These are phyloP conservation scores for Borostomias antarcticus DNA, from an alignment of 2,797 vertebrate genomes.

Conservation along the genomic window DNA sequence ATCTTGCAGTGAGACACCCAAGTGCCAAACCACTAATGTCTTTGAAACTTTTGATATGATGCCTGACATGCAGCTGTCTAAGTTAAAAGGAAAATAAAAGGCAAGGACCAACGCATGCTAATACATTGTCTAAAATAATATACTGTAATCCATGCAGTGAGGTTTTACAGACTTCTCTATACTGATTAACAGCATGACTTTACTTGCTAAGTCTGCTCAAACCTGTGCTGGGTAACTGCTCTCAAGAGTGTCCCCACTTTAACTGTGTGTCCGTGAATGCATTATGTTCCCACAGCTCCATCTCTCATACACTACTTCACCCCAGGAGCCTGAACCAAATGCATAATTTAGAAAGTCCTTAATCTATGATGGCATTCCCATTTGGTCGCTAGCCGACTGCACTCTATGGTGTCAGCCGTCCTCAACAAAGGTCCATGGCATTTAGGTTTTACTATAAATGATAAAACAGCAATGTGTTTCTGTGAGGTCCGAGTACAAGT, in stretches of 20 bases:
- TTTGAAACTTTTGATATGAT: slow-evolving; percentile 48
- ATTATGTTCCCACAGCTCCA: slow-evolving; percentile 56
- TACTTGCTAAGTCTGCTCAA: slow-evolving; percentile 42
- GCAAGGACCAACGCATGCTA: too few species aligned
- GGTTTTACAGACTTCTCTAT: too few species aligned
- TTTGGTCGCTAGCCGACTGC: slow-evolving; percentile 74
- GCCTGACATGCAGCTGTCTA: slow-evolving; percentile 23
- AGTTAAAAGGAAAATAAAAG: too few species aligned
- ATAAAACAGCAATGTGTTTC: slow-evolving; percentile 1
- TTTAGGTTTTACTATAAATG: slow-evolving; percentile 41
- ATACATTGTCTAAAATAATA: too few species aligned
- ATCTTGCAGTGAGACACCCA: too few species aligned
- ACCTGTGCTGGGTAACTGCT: slow-evolving; percentile 54
- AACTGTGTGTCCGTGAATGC: slow-evolving; percentile 57
- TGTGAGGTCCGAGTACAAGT: not conserved
- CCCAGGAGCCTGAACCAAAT: slow-evolving; percentile 74
- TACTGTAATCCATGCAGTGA: too few species aligned
- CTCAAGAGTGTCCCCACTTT: slow-evolving; percentile 50
- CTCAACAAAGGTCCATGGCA: slow-evolving; percentile 72
- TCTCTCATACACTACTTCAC: slow-evolving; percentile 56
- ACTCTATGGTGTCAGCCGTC: slow-evolving; percentile 79
- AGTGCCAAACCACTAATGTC: slow-evolving; percentile 55
- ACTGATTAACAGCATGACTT: too few species aligned
- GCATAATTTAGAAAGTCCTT: slow-evolving; percentile 79
- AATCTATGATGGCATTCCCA: slow-evolving; percentile 77